A percentile compares a stretch with the other conserved stretches of the same genome.
phyloP scores from a whole-genome alignment of 2,888 invertebrate genomes.

The Drosophila ezoana region DNA sequence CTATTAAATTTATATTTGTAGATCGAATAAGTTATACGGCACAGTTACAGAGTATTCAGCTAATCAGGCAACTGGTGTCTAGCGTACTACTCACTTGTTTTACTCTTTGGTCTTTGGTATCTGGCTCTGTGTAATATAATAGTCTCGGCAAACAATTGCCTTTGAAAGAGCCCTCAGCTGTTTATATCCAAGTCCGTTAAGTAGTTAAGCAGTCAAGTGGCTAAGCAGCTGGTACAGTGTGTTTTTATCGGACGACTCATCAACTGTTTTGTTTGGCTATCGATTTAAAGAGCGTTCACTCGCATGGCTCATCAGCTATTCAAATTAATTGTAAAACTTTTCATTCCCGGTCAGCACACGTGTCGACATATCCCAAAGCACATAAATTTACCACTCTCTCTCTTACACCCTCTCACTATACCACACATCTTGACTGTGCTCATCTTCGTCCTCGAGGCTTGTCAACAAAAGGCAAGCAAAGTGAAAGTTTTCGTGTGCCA shows the following conservation, averaged over 20 bases:
- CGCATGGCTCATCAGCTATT: conserved; percentile 50
- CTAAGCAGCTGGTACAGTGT: neutral
- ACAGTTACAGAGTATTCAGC: neutral
- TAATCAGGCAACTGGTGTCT: neutral
- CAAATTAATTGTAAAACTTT: conserved; percentile 77
- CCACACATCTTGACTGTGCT: conserved; percentile 32
- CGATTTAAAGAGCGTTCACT: conserved; percentile 14
- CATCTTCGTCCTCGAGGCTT: conserved; percentile 39
- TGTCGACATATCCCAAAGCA: conserved; percentile 34
- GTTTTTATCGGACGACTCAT: neutral
- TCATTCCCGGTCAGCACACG: conserved; percentile 56
- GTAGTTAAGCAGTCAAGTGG: conserved; percentile 21
- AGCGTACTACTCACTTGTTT: neutral
- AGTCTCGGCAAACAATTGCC: conserved; percentile 49
- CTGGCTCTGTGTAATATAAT: conserved; percentile 49
- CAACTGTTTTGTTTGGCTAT: conserved; percentile 15
- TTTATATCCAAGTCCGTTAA: conserved; percentile 16
- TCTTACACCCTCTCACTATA: neutral
- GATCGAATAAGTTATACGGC: too few relatives aligned
- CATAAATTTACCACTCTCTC: conserved; percentile 55
- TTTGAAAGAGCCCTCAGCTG: conserved; percentile 46
- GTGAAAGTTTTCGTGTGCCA: conserved; percentile 76
- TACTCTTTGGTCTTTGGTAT: conserved; percentile 9
- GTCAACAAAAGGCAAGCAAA: conserved; percentile 65
- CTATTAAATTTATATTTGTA: too few relatives aligned